Conservation (phyloP, 2,113 vertebrate genomes). For the Gnathochromis pfefferi region DNA sequence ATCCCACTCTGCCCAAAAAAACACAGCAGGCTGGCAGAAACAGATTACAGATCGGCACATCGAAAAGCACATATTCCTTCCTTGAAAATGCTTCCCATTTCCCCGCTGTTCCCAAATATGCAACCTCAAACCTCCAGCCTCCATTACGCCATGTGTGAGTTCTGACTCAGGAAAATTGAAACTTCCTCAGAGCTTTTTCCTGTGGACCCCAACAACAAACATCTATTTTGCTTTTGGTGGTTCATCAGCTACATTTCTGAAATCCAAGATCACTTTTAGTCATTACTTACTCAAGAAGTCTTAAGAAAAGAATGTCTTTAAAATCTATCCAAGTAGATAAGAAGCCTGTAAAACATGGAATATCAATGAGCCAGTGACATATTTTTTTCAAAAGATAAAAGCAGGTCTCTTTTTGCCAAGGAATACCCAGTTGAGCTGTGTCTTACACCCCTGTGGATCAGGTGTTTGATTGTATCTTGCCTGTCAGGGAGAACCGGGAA, state of each 20-base stretch:
- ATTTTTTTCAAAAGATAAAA: not conserved
- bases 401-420: not conserved
- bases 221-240: not conserved
- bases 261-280: not conserved
- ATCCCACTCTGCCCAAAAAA: constrained; percentile 28
- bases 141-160: not conserved
- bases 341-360: not conserved
- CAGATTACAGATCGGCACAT: constrained; percentile 57
- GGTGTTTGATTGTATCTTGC: constrained; percentile 11
- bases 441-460: not conserved
- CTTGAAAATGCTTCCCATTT: constrained; percentile 16
- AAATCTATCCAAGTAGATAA: not conserved
- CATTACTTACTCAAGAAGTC: not conserved
- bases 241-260: not conserved
- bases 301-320: not conserved
- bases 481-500: not conserved
- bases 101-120: not conserved
- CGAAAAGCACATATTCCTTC: not conserved
- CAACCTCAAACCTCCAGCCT: not conserved
- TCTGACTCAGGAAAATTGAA: constrained; percentile 7
- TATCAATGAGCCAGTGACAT: not conserved
- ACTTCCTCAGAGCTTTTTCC: not conserved
- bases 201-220: not conserved
- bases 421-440: not conserved
- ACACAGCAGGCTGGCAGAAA: constrained; percentile 44